phyloP scores from a whole-genome alignment of 2,113 vertebrate genomes.

The Camelus dromedarius region DNA sequence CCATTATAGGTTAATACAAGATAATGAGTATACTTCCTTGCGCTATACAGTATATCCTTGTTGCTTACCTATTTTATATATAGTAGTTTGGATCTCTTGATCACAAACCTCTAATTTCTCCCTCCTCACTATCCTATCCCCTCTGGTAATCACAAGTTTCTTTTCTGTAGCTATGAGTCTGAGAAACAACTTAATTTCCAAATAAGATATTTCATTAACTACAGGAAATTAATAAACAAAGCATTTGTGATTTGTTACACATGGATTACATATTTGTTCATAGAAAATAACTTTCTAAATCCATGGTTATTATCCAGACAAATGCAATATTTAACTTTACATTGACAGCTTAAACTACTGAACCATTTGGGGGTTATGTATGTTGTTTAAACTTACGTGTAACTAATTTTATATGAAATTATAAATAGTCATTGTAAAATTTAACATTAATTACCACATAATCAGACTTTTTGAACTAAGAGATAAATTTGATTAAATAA shows the following conservation, averaged over 20 bases:
- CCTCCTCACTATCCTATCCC: not conserved
- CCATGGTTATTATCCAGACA: not conserved
- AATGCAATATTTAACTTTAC: not conserved
- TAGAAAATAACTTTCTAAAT: slow-evolving; percentile 75
- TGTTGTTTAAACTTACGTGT: slow-evolving; percentile 74
- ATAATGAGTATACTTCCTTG: not conserved
- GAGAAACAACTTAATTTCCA: not conserved
- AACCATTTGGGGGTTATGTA: not conserved
- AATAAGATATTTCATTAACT: not conserved
- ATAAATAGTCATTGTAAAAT: slow-evolving; percentile 61
- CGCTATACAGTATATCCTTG: not conserved
- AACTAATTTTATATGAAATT: slow-evolving; percentile 79
- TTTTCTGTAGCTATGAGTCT: not conserved
- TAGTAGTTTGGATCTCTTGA: not conserved
- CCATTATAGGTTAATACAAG: not conserved
- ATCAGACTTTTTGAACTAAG: not conserved
- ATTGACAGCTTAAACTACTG: not conserved
- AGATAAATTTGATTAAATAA: not conserved
- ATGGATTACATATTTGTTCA: slow-evolving; percentile 46
- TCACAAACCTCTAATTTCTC: not conserved
- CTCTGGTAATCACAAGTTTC: not conserved
- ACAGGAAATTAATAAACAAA: slow-evolving; percentile 26
- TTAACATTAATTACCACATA: not conserved
- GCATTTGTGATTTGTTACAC: not conserved
- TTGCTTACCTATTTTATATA: not conserved